Evolutionary conservation across 2,888 invertebrate genomes (phyloP), one percentile per base, ranked within the genome.

Genomic region (Cryptocheilus praepositus): DNA sequence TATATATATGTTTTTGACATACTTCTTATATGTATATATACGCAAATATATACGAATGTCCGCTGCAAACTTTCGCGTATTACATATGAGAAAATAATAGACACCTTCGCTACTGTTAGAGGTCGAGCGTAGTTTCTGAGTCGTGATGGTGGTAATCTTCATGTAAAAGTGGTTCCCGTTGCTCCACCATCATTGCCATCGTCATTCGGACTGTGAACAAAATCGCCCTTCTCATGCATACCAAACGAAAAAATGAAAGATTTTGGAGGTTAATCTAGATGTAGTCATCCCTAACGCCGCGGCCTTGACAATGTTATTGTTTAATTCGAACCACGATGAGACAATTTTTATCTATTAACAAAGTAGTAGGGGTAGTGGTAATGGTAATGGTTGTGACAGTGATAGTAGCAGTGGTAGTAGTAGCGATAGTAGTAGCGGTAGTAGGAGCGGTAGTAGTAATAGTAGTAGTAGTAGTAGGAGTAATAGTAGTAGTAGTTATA

Each of bases 201-300:
- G 18, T 49, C 49, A 49, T 49, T 80, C 80, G 83, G 84, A 84
- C 87, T 87, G 87, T 73, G 79, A 87, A 87, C 83, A 87, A 86
- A 87, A 87, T 36, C 36, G 36, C 36, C 36, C 82, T 85, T 79
- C 82, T 87, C 86, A 86, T 87, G 87, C 86, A 86, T 82, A 80
- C 81, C 78, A 84, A 79, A 36, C 36, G 71, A 75, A 79, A 79
- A 71, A 82, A 71, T 63, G 49, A 62, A 70, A 7, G 13, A 36
- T 36, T 36, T 2, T 11, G 36, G 13, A 36, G 8, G 7, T 1
- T 36, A 7, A 36, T 11, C 36, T 11, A 11, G 7, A 1, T 1
- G 36, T 11, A 36, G 1, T 11, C 36, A 36, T 1, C 43, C 13
- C 36, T 62, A 36, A 36, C 36, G n/a, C 36, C 36, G 13, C 13